Conservation (phyloP, 2,888 invertebrate species). For the Standfussiana lucernea region DNA sequence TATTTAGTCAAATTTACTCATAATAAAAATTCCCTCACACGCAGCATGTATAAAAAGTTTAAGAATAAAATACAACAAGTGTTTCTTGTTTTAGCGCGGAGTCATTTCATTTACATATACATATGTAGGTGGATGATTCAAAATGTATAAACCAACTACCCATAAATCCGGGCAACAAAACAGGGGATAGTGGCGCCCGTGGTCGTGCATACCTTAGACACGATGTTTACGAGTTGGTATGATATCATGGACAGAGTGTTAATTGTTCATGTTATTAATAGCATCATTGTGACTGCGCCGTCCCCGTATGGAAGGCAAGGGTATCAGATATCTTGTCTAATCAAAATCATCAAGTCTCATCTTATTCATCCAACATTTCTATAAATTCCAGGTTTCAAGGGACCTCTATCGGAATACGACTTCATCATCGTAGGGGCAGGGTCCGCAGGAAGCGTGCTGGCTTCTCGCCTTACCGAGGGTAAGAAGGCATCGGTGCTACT, state of each 20-base stretch:
- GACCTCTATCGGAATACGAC: slow-evolving; percentile 84
- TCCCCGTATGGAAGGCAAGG: neutral
- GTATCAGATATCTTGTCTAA: neutral
- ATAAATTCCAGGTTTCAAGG: slow-evolving; percentile 79
- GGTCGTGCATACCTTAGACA: neutral
- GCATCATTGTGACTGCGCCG: neutral
- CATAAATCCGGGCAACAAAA: neutral
- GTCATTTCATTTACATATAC: neutral
- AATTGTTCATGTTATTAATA: slow-evolving; percentile 9
- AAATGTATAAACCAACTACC: neutral
- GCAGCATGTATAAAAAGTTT: neutral
- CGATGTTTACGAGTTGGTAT: neutral
- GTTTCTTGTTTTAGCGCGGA: neutral
- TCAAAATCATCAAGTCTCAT: neutral
- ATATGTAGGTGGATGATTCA: neutral
- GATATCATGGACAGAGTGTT: neutral
- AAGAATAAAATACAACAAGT: neutral
- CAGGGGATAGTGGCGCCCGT: neutral
- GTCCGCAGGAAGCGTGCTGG: slow-evolving; percentile 89
- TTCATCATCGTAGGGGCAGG: slow-evolving; percentile 90
- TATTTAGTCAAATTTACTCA: neutral
- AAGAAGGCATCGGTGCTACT: slow-evolving; percentile 85
- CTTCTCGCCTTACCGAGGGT: slow-evolving; percentile 87
- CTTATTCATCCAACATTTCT: neutral
- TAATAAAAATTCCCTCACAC: neutral